phyloP scores from a whole-genome alignment of 2,113 vertebrate species.

The Sceloporus undulatus region DNA sequence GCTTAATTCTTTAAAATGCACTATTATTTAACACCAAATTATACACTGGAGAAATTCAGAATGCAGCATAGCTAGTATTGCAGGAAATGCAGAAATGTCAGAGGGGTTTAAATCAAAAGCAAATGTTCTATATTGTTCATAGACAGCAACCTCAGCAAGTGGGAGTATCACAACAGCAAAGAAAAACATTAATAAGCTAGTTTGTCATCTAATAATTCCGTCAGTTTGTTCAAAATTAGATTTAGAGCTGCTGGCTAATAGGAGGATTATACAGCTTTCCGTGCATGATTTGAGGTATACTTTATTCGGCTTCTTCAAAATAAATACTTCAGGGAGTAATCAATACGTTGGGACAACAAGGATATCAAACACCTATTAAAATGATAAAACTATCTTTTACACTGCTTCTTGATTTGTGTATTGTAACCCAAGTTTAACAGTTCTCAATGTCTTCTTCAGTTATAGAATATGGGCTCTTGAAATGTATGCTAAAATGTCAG shows the following conservation, averaged over 20 bases:
- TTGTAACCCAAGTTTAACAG: slow-evolving; percentile 18
- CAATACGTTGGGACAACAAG: slow-evolving; percentile 35
- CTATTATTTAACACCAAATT: slow-evolving; percentile 59
- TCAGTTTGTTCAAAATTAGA: slow-evolving; percentile 54
- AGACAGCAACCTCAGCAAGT: slow-evolving; percentile 48
- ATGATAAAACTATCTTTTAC: slow-evolving; percentile 17
- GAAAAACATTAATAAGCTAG: slow-evolving; percentile 46
- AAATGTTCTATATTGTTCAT: slow-evolving; percentile 46
- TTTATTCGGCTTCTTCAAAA: slow-evolving; percentile 33
- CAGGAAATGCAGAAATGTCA: slow-evolving; percentile 66
- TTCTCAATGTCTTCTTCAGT: slow-evolving; percentile 8
- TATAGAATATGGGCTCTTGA: not conserved
- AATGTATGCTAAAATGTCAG: no score
- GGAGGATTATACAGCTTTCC: not conserved
- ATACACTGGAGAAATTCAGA: slow-evolving; percentile 62
- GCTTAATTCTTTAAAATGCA: slow-evolving; percentile 74
- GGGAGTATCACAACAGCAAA: slow-evolving; percentile 24
- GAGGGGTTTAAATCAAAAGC: slow-evolving; percentile 64
- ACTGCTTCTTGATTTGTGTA: not conserved
- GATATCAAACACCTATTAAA: slow-evolving; percentile 1
- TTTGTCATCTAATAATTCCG: slow-evolving; percentile 55
- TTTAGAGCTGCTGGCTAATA: slow-evolving; percentile 44
- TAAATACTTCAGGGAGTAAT: slow-evolving; percentile 29
- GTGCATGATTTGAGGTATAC: slow-evolving; percentile 36
- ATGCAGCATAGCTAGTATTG: slow-evolving; percentile 69